A percentile compares a stretch with the other conserved stretches of the same genome.
Evolutionary conservation across 2,797 vertebrate genomes (phyloP).

Genomic region (Tamandua tetradactyla): DNA sequence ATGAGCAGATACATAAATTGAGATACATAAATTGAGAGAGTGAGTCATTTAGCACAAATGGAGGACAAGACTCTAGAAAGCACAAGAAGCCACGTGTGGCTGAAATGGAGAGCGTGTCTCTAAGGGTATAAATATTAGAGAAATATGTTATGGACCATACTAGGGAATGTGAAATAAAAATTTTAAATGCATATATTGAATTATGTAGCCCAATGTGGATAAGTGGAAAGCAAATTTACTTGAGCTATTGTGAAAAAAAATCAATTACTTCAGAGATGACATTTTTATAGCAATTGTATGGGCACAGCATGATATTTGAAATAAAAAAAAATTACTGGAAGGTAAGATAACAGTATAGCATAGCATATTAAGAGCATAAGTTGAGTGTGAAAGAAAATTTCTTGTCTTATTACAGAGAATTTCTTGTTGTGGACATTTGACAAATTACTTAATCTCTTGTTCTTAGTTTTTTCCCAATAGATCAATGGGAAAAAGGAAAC

Average conservation of each 20-base stretch:
- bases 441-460: not conserved
- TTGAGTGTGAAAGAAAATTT: not conserved
- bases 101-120: not conserved
- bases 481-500: not conserved
- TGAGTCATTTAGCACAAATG: fast-evolving
- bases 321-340: not conserved
- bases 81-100: not conserved
- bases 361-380: not conserved
- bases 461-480: not conserved
- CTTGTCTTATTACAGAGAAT: not conserved
- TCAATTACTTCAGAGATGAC: not conserved
- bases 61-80: not conserved
- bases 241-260: not conserved
- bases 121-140: not conserved
- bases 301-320: not conserved
- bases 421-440: not conserved
- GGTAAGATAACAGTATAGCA: not conserved
- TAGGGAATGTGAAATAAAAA: not conserved
- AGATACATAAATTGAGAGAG: not conserved
- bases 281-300: not conserved
- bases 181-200: not conserved
- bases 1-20: not conserved
- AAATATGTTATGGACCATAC: not conserved
- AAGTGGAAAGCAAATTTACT: not conserved
- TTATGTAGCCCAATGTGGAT: not conserved